A percentile compares a stretch with the other conserved stretches of the same genome.
Evolutionary conservation across 2,113 vertebrate genomes (phyloP).

Genomic region (Ceuthmochares aereus): DNA sequence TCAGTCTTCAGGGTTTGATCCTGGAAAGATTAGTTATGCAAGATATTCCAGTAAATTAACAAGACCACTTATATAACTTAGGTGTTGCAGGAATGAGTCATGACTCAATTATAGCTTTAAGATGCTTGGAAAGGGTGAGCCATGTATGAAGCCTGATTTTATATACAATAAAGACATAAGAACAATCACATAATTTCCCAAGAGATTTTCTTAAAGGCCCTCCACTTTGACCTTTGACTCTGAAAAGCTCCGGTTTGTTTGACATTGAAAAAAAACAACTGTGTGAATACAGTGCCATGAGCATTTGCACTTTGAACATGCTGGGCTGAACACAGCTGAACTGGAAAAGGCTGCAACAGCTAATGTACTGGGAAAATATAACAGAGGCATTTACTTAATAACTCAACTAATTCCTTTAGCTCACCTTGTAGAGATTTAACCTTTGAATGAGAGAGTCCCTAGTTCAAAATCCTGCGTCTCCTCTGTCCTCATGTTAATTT

Average conservation of each 20-base stretch:
- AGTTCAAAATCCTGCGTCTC: conserved; percentile 70
- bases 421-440: conserved; percentile 76
- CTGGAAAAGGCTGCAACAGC: conserved; percentile 51
- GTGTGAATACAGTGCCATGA: conserved; percentile 45
- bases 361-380: conserved; percentile 42
- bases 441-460: conserved; percentile 68
- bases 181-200: conserved; percentile 34
- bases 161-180: conserved; percentile 42
- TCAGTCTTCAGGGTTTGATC: background rate
- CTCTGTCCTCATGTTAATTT: conserved; percentile 79
- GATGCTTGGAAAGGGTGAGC: conserved; percentile 8
- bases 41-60: conserved; percentile 56
- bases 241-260: conserved; percentile 21
- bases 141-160: background rate
- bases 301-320: conserved; percentile 67
- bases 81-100: conserved; percentile 58
- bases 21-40: conserved; percentile 41
- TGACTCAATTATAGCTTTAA: conserved; percentile 47
- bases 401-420: conserved; percentile 62
- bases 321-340: conserved; percentile 51
- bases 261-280: conserved; percentile 31
- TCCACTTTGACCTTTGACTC: conserved; percentile 34
- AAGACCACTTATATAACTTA: conserved; percentile 47
- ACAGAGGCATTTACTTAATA: conserved; percentile 68
- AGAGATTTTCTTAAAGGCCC: background rate